Conservation (phyloP, 2,888 invertebrate genomes). For the Bibio marci region DNA sequence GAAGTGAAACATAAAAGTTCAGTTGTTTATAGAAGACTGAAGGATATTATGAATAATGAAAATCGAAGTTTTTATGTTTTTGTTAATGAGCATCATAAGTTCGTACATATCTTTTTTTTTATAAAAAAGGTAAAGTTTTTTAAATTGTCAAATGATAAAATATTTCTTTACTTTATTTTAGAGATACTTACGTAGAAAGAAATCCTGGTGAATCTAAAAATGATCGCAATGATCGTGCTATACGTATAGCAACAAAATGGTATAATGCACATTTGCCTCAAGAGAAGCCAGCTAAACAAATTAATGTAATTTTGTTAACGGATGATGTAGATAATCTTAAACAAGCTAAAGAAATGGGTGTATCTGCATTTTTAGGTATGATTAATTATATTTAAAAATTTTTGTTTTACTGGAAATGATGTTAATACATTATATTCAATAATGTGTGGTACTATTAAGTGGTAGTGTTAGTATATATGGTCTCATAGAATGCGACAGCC, state of each 20-base stretch:
- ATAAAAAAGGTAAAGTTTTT: neutral
- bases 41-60: slow-evolving; percentile 63
- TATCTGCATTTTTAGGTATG: slow-evolving; percentile 46
- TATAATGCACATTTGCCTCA: slow-evolving; percentile 53
- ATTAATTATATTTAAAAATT: too few species aligned
- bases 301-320: slow-evolving; percentile 59
- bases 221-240: slow-evolving; percentile 84
- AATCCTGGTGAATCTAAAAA: slow-evolving; percentile 67
- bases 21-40: slow-evolving; percentile 71
- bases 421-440: too few species aligned
- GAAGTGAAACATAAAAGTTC: slow-evolving; percentile 84
- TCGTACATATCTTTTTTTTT: slow-evolving; percentile 7
- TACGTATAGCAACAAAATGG: slow-evolving; percentile 66
- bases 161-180: slow-evolving; percentile 21
- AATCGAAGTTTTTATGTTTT: slow-evolving; percentile 78
- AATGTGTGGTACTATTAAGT: too few species aligned
- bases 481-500: neutral
- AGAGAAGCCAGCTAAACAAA: slow-evolving; percentile 21
- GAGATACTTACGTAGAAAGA: slow-evolving; percentile 76
- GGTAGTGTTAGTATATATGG: too few species aligned
- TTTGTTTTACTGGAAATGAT: too few species aligned
- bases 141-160: slow-evolving; percentile 3
- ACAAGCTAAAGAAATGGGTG: slow-evolving; percentile 50
- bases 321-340: slow-evolving; percentile 67
- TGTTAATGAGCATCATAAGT: slow-evolving; percentile 94